These are phyloP conservation scores for Miltochrista miniata DNA, from an alignment of 2,888 invertebrate species.

Conservation along the genomic window DNA sequence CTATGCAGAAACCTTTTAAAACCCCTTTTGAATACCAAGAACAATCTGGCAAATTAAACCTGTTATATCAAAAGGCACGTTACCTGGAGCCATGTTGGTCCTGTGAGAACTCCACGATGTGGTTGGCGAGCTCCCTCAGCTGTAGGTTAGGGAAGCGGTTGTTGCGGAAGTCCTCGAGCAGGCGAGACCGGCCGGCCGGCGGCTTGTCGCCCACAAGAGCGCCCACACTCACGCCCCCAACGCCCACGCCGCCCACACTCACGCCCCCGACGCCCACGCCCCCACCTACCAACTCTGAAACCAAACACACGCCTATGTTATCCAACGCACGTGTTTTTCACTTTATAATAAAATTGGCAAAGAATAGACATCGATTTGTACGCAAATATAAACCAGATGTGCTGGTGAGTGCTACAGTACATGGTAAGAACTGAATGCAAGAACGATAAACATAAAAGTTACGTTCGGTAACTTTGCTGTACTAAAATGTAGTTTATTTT, in stretches of 20 bases:
- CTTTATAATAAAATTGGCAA: constrained; percentile 6
- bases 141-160: constrained; percentile 94
- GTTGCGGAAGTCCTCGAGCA: constrained; percentile 97
- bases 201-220: constrained; percentile 75
- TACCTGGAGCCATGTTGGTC: constrained; percentile 98
- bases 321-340: neutral
- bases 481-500: too few species aligned
- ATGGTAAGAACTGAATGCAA: constrained; percentile 3
- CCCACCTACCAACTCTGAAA: constrained; percentile 69
- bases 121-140: constrained; percentile 96
- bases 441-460: constrained; percentile 7
- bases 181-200: constrained; percentile 91
- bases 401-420: constrained; percentile 10
- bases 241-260: constrained; percentile 54
- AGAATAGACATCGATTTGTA: constrained; percentile 6
- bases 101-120: constrained; percentile 99
- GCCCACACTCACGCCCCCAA: constrained; percentile 54
- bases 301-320: constrained; percentile 19
- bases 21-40: too few species aligned
- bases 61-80: neutral
- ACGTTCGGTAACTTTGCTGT: neutral
- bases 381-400: constrained; percentile 9
- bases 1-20: too few species aligned
- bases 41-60: neutral
- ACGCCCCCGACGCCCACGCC: constrained; percentile 56